These are phyloP conservation scores for Pollicipes pollicipes DNA, from an alignment of 1,140 invertebrate genomes.

Conservation along the genomic window DNA sequence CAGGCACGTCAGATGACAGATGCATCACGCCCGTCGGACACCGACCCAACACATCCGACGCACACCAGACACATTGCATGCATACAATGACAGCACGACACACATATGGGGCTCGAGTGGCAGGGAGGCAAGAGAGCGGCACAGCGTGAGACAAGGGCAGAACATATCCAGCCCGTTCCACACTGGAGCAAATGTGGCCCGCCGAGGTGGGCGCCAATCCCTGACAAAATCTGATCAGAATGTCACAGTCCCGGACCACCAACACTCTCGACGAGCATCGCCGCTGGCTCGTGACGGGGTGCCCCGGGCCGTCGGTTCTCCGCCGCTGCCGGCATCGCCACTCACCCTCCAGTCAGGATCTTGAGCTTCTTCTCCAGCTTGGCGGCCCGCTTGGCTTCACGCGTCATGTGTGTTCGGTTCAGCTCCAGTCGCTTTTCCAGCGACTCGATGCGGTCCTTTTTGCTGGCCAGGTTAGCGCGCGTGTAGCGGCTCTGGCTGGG, in stretches of 20 bases:
- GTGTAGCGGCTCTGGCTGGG: slow-evolving; percentile 81
- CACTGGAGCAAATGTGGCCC: not conserved
- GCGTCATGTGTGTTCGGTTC: slow-evolving; percentile 83
- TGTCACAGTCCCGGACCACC: no score
- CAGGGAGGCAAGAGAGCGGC: no score
- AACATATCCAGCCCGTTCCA: no score
- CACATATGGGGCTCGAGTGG: no score
- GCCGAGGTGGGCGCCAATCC: not conserved
- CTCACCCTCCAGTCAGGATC: slow-evolving; percentile 80
- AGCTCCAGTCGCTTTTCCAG: slow-evolving; percentile 79
- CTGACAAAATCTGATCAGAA: not conserved
- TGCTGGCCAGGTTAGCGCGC: slow-evolving; percentile 78
- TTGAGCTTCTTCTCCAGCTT: slow-evolving; percentile 97
- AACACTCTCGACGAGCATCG: no score
- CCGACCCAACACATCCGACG: not conserved
- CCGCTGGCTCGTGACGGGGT: no score
- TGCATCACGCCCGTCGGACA: no score
- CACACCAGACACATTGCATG: slow-evolving; percentile 1
- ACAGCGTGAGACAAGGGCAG: no score
- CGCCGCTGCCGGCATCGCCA: slow-evolving; percentile 27
- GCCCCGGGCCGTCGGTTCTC: not conserved
- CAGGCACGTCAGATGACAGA: not conserved
- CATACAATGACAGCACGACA: slow-evolving; percentile 14
- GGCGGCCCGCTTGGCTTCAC: slow-evolving; percentile 83
- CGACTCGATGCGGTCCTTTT: slow-evolving; percentile 87